These are phyloP conservation scores for Margaritifera margaritifera DNA, from an alignment of 2,888 invertebrate species.

Conservation along the genomic window DNA sequence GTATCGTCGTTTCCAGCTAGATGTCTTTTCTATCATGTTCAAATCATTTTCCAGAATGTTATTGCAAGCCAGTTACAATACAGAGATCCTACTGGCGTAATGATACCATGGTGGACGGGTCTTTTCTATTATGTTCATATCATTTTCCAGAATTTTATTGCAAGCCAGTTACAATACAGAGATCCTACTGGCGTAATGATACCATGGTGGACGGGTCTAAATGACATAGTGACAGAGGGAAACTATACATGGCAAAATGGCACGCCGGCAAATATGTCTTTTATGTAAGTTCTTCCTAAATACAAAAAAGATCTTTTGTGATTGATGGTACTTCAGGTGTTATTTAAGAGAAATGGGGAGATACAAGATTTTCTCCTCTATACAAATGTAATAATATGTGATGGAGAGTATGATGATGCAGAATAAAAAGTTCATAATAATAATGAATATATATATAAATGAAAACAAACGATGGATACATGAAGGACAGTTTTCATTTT, in stretches of 20 bases:
- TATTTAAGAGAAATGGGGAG: too few species aligned
- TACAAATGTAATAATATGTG: too few species aligned
- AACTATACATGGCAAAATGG: conserved; percentile 42
- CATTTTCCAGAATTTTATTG: too few species aligned
- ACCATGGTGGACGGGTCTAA: conserved; percentile 47
- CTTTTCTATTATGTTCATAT: neutral
- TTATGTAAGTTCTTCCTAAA: conserved; percentile 13
- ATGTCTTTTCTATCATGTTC: neutral
- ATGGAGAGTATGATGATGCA: too few species aligned
- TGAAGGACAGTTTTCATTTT: too few species aligned
- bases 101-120: conserved; percentile 43
- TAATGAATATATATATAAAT: too few species aligned
- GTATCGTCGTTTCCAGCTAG: too few species aligned
- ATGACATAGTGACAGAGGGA: conserved; percentile 29
- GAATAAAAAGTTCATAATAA: too few species aligned
- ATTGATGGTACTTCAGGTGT: neutral
- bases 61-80: too few species aligned
- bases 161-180: too few species aligned
- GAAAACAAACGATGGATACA: too few species aligned
- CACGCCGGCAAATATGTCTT: conserved; percentile 19
- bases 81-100: conserved; percentile 7
- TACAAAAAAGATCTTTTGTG: neutral
- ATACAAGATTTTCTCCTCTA: too few species aligned
- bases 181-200: conserved; percentile 15
- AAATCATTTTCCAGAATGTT: neutral